Evolutionary conservation across 2,113 vertebrate species (phyloP), one percentile per base, ranked within the genome.

Genomic region (Calonectris borealis): DNA sequence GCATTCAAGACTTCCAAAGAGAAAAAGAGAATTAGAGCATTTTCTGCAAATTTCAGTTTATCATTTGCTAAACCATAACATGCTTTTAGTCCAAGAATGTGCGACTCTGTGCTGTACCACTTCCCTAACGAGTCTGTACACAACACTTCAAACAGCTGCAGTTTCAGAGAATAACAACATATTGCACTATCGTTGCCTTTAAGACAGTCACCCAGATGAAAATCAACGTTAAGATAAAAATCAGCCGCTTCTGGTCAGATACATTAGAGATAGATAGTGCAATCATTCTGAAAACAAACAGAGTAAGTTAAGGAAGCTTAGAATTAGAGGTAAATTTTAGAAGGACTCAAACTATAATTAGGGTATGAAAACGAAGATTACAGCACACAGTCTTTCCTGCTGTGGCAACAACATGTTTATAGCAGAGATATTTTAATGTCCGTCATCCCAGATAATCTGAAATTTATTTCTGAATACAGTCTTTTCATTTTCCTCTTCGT

Each of bases 181-280:
- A 25, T 6, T 7, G 36, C 55, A 25, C 16, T 21, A 10, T 16
- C 4, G 2, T 7, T 34, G 54, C 66, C 55, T 75, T 38, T 16
- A 24, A 44, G 46, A 19, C 46, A 46, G 48, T 49, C 66, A 34
- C 11, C 11, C 38, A 60, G 46, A 34, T 0, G 4, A 76, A 85
- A 83, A 60, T 29, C 83, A 31, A 31, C 18, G 0, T 19, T 12
- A 22, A 66, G 57, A 66, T 20, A 60, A 89, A 68, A 87, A 78
- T 78, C 83, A 75, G 16, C 26, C 2, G 1, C 11, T 77, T 57
- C 32, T 12, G 64, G 72, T 42, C 29, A 42, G 42, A 58, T 16
- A 8, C 22, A n/a, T 36, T 3, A n/a, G 32, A 76, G 36, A n/a
- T 1, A 42, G 17, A n/a, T 1, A 42, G 15, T 3, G 27, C 13